Evolutionary conservation across 2,888 invertebrate genomes (phyloP).

Genomic region (Tenodera sinensis): DNA sequence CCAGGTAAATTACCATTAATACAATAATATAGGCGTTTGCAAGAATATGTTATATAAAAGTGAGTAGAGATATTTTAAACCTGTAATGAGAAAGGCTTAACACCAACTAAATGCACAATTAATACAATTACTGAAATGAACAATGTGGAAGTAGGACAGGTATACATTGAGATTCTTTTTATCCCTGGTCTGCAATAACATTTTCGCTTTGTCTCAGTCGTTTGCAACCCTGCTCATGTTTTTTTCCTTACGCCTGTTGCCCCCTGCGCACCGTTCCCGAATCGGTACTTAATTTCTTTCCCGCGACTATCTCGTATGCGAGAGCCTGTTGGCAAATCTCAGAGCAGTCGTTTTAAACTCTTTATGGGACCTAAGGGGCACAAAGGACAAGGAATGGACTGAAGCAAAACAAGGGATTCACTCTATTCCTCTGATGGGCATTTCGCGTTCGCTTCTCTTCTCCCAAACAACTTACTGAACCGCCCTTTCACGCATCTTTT

Average conservation of each 20-base stretch:
- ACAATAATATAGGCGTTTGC: no score
- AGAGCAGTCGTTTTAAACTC: not conserved
- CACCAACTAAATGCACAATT: no score
- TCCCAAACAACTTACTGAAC: not conserved
- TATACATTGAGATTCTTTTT: not conserved
- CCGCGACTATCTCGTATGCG: not conserved
- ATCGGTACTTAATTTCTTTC: not conserved
- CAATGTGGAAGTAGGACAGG: no score
- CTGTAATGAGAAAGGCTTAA: no score
- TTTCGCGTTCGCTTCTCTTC: not conserved
- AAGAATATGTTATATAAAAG: no score
- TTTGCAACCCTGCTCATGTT: not conserved
- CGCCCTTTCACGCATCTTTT: not conserved
- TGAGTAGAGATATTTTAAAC: no score
- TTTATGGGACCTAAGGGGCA: not conserved
- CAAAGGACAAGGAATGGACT: not conserved
- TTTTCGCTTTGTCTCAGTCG: not conserved
- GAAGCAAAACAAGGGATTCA: not conserved
- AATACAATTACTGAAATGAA: no score
- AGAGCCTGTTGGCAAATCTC: not conserved
- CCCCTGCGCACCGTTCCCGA: not conserved
- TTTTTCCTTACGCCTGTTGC: not conserved
- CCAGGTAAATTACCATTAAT: no score
- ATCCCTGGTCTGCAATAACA: not conserved
- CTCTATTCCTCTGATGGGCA: not conserved